These are phyloP conservation scores for Octodon degus DNA, from an alignment of 2,113 vertebrate species.

Conservation along the genomic window DNA sequence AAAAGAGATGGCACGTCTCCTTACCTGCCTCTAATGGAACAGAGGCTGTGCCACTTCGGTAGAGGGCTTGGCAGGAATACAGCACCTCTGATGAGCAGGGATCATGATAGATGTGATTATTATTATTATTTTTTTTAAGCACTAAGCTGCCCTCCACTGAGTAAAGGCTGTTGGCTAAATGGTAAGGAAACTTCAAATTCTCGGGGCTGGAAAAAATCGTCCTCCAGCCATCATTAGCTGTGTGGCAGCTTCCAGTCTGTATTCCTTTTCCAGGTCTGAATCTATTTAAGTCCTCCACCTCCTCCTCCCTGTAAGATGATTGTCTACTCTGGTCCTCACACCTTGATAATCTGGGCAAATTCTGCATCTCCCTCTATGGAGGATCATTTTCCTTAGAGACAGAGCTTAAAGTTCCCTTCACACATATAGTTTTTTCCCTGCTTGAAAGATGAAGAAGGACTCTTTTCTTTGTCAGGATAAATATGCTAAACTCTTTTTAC, in stretches of 20 bases:
- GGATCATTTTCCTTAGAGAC: background rate
- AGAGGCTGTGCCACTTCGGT: background rate
- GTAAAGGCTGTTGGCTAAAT: background rate
- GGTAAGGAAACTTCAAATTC: background rate
- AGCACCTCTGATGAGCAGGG: background rate
- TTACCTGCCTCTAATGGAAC: background rate
- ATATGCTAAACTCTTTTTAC: background rate
- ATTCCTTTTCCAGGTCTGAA: background rate
- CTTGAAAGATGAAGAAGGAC: background rate
- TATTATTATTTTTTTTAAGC: background rate
- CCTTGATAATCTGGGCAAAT: fast-evolving
- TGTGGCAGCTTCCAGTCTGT: background rate
- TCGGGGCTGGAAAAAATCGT: background rate
- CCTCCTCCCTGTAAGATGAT: too few species aligned
- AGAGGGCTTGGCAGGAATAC: background rate
- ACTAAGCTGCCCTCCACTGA: background rate
- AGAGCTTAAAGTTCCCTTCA: background rate
- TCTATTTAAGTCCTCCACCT: background rate
- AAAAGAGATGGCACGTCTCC: conserved; percentile 14
- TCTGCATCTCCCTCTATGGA: fast-evolving
- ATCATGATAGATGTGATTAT: background rate
- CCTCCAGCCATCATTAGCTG: background rate
- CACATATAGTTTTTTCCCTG: background rate
- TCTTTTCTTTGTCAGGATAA: background rate
- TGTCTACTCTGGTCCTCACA: background rate